These are phyloP conservation scores for Lycodopsis pacificus DNA, from an alignment of 2,797 vertebrate species.

Conservation along the genomic window DNA sequence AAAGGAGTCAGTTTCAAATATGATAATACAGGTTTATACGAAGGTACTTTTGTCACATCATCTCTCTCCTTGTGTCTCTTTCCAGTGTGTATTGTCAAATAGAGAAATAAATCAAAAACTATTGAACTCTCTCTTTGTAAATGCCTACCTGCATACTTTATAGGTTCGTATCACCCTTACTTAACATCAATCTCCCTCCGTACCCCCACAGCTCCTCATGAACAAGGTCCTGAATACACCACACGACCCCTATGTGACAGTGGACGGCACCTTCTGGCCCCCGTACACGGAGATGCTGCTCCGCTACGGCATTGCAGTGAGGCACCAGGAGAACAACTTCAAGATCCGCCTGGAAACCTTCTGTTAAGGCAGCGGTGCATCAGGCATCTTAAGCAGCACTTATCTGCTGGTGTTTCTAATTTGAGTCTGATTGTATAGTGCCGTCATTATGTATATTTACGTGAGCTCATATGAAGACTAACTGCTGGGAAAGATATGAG, in stretches of 20 bases:
- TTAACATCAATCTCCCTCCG: slow-evolving; percentile 2
- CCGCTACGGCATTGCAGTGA: slow-evolving; percentile 88
- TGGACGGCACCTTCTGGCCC: slow-evolving; percentile 89
- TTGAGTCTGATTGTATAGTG: slow-evolving; percentile 13
- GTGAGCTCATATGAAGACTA: slow-evolving; percentile 9
- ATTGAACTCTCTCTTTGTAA: background rate
- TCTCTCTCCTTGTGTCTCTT: background rate
- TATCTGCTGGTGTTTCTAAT: slow-evolving; percentile 9
- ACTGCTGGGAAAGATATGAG: background rate
- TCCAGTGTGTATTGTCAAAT: background rate
- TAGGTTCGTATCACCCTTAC: background rate
- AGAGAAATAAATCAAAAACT: background rate
- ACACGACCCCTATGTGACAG: slow-evolving; percentile 91
- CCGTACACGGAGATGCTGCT: slow-evolving; percentile 94
- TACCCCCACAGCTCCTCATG: slow-evolving; percentile 85
- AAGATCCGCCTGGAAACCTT: slow-evolving; percentile 92
- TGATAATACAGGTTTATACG: background rate
- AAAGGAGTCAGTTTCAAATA: background rate
- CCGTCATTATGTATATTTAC: slow-evolving; percentile 20
- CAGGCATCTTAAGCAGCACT: slow-evolving; percentile 7
- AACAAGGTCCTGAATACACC: slow-evolving; percentile 84
- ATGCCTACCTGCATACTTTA: background rate
- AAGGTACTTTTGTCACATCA: background rate
- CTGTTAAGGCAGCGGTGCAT: slow-evolving; percentile 57
- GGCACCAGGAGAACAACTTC: slow-evolving; percentile 91